Percentiles rank a stretch among this genome's conserved stretches.
Evolutionary conservation across 2,113 vertebrate species (phyloP).

Genomic region (Brachirus orientalis): DNA sequence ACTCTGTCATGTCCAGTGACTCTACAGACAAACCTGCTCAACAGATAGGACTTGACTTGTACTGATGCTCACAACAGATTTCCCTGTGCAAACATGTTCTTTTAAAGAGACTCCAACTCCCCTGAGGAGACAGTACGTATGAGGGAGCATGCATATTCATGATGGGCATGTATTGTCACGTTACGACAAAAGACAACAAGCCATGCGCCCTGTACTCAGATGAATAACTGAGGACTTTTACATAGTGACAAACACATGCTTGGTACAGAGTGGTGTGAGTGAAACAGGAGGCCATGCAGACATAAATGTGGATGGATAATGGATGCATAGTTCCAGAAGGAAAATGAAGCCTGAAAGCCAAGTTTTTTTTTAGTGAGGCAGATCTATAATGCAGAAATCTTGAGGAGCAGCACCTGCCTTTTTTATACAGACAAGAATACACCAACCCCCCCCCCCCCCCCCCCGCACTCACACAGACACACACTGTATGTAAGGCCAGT

Average conservation of each 20-base stretch:
- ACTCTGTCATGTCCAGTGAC: constrained; percentile 34
- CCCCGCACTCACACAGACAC: constrained; percentile 10
- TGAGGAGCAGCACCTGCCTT: constrained; percentile 68
- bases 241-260: constrained; percentile 13
- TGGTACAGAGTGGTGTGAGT: background rate
- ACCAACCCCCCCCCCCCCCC: background rate
- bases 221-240: constrained; percentile 2
- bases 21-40: constrained; percentile 42
- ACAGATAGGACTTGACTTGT: constrained; percentile 41
- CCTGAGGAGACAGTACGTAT: constrained; percentile 15
- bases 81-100: constrained; percentile 50
- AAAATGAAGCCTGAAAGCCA: constrained; percentile 52
- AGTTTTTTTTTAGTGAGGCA: constrained; percentile 14
- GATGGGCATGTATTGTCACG: constrained; percentile 47
- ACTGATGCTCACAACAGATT: constrained; percentile 17
- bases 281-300: constrained; percentile 28
- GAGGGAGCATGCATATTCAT: constrained; percentile 59
- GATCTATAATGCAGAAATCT: constrained; percentile 58
- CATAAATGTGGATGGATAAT: constrained; percentile 24
- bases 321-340: constrained; percentile 21
- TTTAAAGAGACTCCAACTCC: constrained; percentile 20
- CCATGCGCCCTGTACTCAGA: background rate
- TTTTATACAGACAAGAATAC: constrained; percentile 50
- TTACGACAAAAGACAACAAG: constrained; percentile 20
- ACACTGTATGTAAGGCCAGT: constrained; percentile 45